These are phyloP conservation scores for Larimichthys crocea DNA, from an alignment of 2,113 vertebrate species.

Conservation along the genomic window DNA sequence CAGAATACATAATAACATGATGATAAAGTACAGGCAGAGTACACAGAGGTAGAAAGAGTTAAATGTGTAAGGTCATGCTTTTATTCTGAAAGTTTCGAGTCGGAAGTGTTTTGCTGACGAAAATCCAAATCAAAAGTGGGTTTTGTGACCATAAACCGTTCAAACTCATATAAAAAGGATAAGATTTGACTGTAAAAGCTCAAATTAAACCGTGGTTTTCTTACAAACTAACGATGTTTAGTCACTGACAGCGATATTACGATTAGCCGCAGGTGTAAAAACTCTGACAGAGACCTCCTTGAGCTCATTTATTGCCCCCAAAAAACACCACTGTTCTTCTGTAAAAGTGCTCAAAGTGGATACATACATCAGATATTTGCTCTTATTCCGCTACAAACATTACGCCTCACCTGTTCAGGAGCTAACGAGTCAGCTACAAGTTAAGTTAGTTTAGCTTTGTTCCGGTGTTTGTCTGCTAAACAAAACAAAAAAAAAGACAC, in stretches of 20 bases:
- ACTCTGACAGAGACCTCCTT: background rate
- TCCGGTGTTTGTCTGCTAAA: background rate
- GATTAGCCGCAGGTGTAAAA: no score
- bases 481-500: background rate
- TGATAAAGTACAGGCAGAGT: background rate
- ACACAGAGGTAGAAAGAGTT: background rate
- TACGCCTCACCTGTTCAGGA: background rate
- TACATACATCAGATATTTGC: background rate
- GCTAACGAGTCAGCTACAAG: background rate
- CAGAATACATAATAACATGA: background rate
- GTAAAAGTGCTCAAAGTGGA: background rate
- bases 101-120: background rate
- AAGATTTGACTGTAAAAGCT: background rate
- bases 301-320: background rate
- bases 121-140: background rate
- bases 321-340: background rate
- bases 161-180: no score
- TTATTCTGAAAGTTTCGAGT: background rate
- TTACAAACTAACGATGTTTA: background rate
- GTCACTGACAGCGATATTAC: background rate
- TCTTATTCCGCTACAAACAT: background rate
- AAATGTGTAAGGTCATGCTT: rapidly evolving
- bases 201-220: background rate
- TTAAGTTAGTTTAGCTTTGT: background rate
- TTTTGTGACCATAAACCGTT: background rate